phyloP scores from a whole-genome alignment of 1,140 invertebrate genomes.

The Papilio aristodemus region DNA sequence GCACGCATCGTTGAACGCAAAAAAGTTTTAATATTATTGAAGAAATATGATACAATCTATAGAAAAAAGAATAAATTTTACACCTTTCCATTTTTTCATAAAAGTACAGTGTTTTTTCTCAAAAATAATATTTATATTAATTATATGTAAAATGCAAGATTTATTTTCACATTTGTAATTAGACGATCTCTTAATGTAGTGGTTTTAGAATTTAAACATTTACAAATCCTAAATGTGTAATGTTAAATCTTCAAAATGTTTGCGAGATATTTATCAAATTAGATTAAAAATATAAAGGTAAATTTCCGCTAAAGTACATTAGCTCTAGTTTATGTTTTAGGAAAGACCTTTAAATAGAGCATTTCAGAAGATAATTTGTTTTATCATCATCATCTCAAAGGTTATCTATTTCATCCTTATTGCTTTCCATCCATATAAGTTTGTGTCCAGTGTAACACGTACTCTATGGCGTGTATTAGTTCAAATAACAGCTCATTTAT shows the following conservation, averaged over 20 bases:
- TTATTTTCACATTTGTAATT: too few relatives aligned
- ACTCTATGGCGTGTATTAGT: conserved; percentile 20
- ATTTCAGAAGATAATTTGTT: not conserved
- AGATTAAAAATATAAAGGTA: not conserved
- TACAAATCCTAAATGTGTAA: not conserved
- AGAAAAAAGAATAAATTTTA: not conserved
- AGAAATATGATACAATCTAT: not conserved
- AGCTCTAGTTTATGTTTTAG: not conserved
- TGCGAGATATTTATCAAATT: not conserved
- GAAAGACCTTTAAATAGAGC: conserved; percentile 12
- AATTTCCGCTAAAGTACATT: not conserved
- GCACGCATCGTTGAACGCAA: not conserved
- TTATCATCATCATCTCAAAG: conserved; percentile 17
- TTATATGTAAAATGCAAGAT: too few relatives aligned
- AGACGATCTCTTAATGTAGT: too few relatives aligned
- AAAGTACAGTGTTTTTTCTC: not conserved
- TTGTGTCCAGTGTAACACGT: not conserved
- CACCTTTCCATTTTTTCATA: not conserved
- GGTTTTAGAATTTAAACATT: too few relatives aligned
- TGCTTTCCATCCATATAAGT: not conserved
- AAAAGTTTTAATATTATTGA: too few relatives aligned
- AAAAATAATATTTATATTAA: too few relatives aligned
- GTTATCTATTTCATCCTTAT: conserved; percentile 20
- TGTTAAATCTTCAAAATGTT: not conserved
- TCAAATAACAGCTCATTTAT: conserved; percentile 25